Conservation (phyloP, 2,113 vertebrate genomes). For the Albula glossodonta region DNA sequence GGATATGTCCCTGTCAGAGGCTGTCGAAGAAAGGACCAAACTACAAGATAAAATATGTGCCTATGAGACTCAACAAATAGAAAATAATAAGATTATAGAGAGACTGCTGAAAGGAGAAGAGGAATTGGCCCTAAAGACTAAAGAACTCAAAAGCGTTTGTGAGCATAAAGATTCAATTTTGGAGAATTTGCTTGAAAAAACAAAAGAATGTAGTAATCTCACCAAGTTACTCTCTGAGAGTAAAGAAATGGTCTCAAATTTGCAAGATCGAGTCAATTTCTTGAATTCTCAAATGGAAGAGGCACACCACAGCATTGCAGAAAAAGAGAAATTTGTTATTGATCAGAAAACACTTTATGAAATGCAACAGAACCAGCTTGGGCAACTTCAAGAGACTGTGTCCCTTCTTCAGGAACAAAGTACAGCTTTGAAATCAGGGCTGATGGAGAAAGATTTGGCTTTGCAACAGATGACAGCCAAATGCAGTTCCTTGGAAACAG, state of each 20-base stretch:
- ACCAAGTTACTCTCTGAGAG: constrained; percentile 60
- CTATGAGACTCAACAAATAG: constrained; percentile 54
- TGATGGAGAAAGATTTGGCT: constrained; percentile 61
- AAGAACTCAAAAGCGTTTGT: constrained; percentile 59
- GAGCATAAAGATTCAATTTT: constrained; percentile 63
- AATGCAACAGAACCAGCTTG: constrained; percentile 58
- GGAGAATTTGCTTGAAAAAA: constrained; percentile 69
- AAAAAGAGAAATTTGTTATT: constrained; percentile 62
- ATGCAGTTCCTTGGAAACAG: constrained; percentile 47
- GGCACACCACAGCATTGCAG: constrained; percentile 43
- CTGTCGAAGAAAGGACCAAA: constrained; percentile 53
- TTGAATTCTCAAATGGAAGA: constrained; percentile 62
- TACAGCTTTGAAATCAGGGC: constrained; percentile 59
- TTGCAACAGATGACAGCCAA: constrained; percentile 66
- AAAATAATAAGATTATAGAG: constrained; percentile 55
- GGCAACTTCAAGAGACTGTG: constrained; percentile 64
- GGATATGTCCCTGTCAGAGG: constrained; percentile 48
- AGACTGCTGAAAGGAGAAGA: constrained; percentile 67
- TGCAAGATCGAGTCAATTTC: constrained; percentile 59
- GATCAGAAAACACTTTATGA: constrained; percentile 57
- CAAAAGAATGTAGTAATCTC: constrained; percentile 64
- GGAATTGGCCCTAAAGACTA: constrained; percentile 50
- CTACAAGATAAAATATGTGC: constrained; percentile 53
- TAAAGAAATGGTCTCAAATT: constrained; percentile 56
- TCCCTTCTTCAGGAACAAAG: constrained; percentile 71